phyloP scores from a whole-genome alignment of 2,888 invertebrate genomes.

The Arctia plantaginis region DNA sequence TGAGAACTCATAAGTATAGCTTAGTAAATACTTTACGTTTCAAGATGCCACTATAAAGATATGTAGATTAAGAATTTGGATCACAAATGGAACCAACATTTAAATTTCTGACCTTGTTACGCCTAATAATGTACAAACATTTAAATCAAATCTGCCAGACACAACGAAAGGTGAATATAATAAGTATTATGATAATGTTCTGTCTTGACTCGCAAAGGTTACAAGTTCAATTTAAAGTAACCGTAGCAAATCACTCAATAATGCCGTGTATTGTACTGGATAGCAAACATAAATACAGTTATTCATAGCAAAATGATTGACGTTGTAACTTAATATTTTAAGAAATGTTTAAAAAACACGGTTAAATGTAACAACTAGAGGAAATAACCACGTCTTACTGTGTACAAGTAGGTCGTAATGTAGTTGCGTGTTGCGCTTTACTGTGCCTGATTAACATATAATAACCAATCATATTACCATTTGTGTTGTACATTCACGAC shows the following conservation, averaged over 20 bases:
- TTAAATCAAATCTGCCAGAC: slow-evolving; percentile 54
- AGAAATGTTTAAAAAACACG: slow-evolving; percentile 42
- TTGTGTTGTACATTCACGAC: slow-evolving; percentile 65
- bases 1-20: slow-evolving; percentile 66
- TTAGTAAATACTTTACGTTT: slow-evolving; percentile 51
- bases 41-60: slow-evolving; percentile 48
- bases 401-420: slow-evolving; percentile 49
- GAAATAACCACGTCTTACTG: slow-evolving; percentile 36
- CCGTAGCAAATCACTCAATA: slow-evolving; percentile 45
- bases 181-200: slow-evolving; percentile 46
- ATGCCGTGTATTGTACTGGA: slow-evolving; percentile 34
- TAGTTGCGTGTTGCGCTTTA: slow-evolving; percentile 63
- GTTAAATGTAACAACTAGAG: slow-evolving; percentile 32
- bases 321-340: slow-evolving; percentile 44
- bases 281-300: slow-evolving; percentile 45
- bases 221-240: slow-evolving; percentile 59
- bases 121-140: slow-evolving; percentile 42
- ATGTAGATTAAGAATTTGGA: slow-evolving; percentile 50
- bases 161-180: slow-evolving; percentile 50
- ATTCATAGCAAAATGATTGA: slow-evolving; percentile 50
- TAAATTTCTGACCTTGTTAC: slow-evolving; percentile 54
- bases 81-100: slow-evolving; percentile 50
- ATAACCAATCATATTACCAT: slow-evolving; percentile 71
- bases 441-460: slow-evolving; percentile 73
- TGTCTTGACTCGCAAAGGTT: slow-evolving; percentile 57